Conservation (phyloP, 2,888 invertebrate species). For the Resseliella maxima region DNA sequence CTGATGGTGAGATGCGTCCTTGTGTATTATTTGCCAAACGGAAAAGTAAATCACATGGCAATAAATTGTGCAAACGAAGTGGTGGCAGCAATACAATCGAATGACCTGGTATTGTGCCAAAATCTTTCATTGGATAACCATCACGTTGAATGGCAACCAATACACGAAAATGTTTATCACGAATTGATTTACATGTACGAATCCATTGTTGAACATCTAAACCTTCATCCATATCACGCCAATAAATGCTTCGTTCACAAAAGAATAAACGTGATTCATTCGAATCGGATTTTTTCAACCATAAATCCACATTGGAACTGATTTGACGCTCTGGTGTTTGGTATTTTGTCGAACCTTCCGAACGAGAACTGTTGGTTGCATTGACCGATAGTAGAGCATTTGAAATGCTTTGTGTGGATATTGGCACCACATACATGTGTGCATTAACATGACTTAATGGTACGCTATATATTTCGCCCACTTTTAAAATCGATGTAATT, state of each 20-base stretch:
- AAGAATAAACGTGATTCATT: constrained; percentile 68
- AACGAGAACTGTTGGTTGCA: background rate
- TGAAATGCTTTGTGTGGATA: constrained; percentile 60
- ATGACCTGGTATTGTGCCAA: constrained; percentile 78
- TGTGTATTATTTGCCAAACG: constrained; percentile 67
- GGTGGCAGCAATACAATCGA: constrained; percentile 87
- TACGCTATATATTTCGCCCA: constrained; percentile 76
- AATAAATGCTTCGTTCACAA: constrained; percentile 64
- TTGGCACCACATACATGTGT: constrained; percentile 80
- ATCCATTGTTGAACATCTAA: constrained; percentile 61
- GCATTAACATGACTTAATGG: constrained; percentile 82
- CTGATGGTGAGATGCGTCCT: constrained; percentile 69
- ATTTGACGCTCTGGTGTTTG: background rate
- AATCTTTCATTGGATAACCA: constrained; percentile 78
- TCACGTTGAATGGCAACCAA: constrained; percentile 74
- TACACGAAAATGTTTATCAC: constrained; percentile 64
- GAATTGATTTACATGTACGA: constrained; percentile 63
- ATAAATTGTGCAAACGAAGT: constrained; percentile 84
- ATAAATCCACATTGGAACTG: constrained; percentile 68
- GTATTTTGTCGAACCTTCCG: background rate
- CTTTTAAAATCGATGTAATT: constrained; percentile 67
- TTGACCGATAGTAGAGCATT: background rate
- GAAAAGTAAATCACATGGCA: constrained; percentile 84
- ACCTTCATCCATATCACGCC: constrained; percentile 63
- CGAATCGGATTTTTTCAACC: constrained; percentile 69